Conservation (phyloP, 1,140 invertebrate genomes). For the Drosophila mayri region DNA sequence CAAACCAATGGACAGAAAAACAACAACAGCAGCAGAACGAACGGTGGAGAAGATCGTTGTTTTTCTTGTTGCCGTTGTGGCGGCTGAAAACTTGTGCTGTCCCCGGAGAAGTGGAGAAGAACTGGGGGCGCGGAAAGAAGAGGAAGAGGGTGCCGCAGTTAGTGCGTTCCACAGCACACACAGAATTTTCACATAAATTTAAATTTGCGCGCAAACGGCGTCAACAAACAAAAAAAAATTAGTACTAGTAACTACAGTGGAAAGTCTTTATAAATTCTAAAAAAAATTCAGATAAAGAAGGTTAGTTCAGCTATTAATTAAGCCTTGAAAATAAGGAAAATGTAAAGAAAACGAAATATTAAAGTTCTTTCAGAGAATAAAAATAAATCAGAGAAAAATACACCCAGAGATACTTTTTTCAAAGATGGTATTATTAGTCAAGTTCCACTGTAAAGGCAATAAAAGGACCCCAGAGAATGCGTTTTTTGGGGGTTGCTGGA, state of each 20-base stretch:
- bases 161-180: slow-evolving; percentile 50
- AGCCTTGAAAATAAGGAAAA: too few species aligned
- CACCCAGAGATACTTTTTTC: neutral
- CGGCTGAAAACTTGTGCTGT: slow-evolving; percentile 54
- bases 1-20: slow-evolving; percentile 46
- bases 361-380: neutral
- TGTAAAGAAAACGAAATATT: neutral
- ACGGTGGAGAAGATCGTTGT: slow-evolving; percentile 37
- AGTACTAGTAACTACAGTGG: slow-evolving; percentile 15
- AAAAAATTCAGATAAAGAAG: neutral
- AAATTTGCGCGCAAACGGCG: slow-evolving; percentile 74
- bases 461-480: slow-evolving; percentile 62
- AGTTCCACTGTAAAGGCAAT: slow-evolving; percentile 31
- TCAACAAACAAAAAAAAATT: slow-evolving; percentile 36
- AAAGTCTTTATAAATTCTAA: neutral
- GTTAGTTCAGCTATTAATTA: too few species aligned
- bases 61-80: slow-evolving; percentile 25
- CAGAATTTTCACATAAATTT: slow-evolving; percentile 75
- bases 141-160: slow-evolving; percentile 49
- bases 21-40: slow-evolving; percentile 22
- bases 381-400: neutral
- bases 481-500: slow-evolving; percentile 72
- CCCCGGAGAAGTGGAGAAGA: slow-evolving; percentile 4
- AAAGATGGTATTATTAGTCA: neutral
- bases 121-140: slow-evolving; percentile 1